Base-by-base conservation (phyloP, 2,797 vertebrate genomes). In the Octomys mimax region DNA sequence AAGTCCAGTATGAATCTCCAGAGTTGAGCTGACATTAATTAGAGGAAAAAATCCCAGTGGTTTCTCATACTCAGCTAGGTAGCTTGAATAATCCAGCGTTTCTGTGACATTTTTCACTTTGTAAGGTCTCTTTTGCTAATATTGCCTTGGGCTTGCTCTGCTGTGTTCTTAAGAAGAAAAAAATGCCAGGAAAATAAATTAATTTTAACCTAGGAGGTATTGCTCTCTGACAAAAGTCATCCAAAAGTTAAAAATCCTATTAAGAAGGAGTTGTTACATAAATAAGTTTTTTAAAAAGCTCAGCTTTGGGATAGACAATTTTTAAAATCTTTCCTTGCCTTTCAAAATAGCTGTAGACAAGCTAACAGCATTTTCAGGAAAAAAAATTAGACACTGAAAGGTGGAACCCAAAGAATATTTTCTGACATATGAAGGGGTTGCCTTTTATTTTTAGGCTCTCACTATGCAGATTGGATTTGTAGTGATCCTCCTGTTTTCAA, bases 111-210 rank as follows among this genome's bases (percentile, higher is more conserved):
- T 89, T 87, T 70, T 71, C 73, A 28, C 62, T 94, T 64, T n/a
- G 5, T 81, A 80, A 91, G 46, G 39, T 83, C 78, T 75, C 28
- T 66, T 5, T 75, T 75, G 52, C 84, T 95, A 49, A 28, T 42
- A 36, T 4, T 36, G 57, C 39, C 57, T 79, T 4, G 13, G 54
- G 13, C 81, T 79, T 70, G 39, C 52, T 49, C 75, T 91, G 19
- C 22, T 61, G 70, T 26, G 59, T 78, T 64, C 39, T 54, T 79
- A 80, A 39, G 71, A 87, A 91, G 42, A n/a, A n/a, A 79, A 86
- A 86, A 71, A 81, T 33, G 91, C n/a, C 68, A 54, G n/a, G 46
- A 86, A 87, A 90, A 64, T 21, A 87, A 93, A 83, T 54, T 66
- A 57, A 39, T 80, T 89, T 70, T 66, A 42, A 73, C 59, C n/a